Conservation (phyloP, 2,888 invertebrate species). For the Ceramica pisi region DNA sequence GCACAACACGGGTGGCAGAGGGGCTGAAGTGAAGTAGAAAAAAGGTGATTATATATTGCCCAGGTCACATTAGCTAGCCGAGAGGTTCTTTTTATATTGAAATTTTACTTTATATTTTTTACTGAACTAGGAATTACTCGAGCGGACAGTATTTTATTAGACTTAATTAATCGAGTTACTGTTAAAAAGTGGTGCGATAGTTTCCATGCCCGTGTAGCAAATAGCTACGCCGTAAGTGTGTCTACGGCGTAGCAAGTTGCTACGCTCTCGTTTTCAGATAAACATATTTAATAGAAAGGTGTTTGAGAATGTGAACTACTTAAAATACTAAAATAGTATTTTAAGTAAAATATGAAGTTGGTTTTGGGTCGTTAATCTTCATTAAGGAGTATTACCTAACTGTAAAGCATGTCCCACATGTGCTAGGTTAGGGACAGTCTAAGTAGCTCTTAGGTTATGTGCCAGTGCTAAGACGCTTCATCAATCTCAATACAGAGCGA, state of each 20-base stretch:
- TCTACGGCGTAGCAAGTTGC: conserved; percentile 14
- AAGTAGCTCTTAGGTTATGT: conserved; percentile 15
- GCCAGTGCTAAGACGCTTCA: conserved; percentile 34
- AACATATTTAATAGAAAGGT: neutral
- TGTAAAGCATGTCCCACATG: neutral
- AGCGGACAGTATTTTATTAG: conserved; percentile 11
- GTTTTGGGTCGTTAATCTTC: too few relatives aligned
- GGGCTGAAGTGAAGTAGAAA: conserved; percentile 60
- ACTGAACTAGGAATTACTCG: conserved; percentile 40
- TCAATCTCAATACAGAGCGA: conserved; percentile 52
- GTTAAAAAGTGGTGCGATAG: conserved; percentile 6
- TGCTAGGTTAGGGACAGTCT: neutral
- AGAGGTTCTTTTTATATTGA: conserved; percentile 16
- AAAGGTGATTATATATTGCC: conserved; percentile 56
- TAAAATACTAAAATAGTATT: too few relatives aligned
- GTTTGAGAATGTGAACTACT: too few relatives aligned
- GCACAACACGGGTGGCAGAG: conserved; percentile 56
- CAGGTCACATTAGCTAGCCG: conserved; percentile 39
- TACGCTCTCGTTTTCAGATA: neutral
- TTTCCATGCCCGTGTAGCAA: conserved; percentile 19
- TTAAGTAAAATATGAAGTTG: neutral
- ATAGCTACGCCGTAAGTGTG: conserved; percentile 23
- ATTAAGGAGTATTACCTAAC: too few relatives aligned
- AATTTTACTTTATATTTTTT: conserved; percentile 38
- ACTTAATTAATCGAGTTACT: conserved; percentile 24